Conservation (phyloP, 2,888 invertebrate species). For the Limenitis arthemis region DNA sequence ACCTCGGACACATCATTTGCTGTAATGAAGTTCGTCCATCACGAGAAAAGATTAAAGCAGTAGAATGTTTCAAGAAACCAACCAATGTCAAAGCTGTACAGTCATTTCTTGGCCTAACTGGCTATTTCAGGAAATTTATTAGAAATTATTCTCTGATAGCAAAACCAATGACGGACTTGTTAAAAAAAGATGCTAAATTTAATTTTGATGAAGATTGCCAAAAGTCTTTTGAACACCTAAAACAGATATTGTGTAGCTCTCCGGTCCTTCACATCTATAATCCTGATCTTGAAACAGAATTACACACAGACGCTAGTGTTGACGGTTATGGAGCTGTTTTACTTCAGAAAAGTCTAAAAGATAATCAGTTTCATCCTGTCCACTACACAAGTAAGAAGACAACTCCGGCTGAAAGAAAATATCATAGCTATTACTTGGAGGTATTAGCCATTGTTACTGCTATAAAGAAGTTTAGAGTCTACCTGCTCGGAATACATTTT, state of each 20-base stretch:
- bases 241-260: constrained; percentile 4
- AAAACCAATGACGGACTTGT: constrained; percentile 22
- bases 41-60: constrained; percentile 22
- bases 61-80: constrained; percentile 21
- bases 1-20: constrained; percentile 25
- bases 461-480: constrained; percentile 24
- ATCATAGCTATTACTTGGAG: constrained; percentile 25
- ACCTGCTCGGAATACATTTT: constrained; percentile 24
- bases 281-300: constrained; percentile 13
- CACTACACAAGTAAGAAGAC: constrained; percentile 26
- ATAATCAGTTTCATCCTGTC: constrained; percentile 19
- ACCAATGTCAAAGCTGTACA: constrained; percentile 21
- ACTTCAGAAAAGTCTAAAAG: constrained; percentile 16
- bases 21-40: constrained; percentile 20
- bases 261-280: constrained; percentile 21
- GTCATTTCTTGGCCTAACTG: constrained; percentile 24
- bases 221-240: constrained; percentile 10
- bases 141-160: constrained; percentile 27
- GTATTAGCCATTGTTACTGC: constrained; percentile 22
- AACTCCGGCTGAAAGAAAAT: constrained; percentile 16
- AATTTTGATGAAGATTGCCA: constrained; percentile 9
- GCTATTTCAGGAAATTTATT: constrained; percentile 29
- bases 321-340: constrained; percentile 21
- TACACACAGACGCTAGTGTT: constrained; percentile 24
- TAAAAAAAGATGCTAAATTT: constrained; percentile 13